Base-by-base conservation (phyloP, 92 coral and sea anemone species). In the Pocillopora grandis region DNA sequence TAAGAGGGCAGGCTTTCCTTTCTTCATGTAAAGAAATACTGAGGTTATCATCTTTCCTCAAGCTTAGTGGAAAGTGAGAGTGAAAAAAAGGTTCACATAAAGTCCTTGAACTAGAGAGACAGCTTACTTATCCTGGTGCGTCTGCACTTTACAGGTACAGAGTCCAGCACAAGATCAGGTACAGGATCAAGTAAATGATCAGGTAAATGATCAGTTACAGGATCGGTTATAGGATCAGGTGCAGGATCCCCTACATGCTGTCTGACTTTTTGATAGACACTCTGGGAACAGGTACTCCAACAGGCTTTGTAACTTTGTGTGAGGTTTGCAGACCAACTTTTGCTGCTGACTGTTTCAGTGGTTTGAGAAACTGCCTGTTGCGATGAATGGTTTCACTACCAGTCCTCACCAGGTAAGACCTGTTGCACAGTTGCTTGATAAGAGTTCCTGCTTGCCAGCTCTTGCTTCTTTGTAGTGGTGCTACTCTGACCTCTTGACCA, bases 31-130 rank as follows among this genome's bases (percentile, higher is more conserved):
- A 23, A 23, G 27, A 23, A 23, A 23, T 23, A 23, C 27, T 23
- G 27, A 23, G 27, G 27, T 23, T 23, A 23, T 23, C 27, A 23
- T 23, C 27, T 23, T 23, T 23, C 27, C 27, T 23, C 27, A 23
- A 23, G 27, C 27, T 23, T 23, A 23, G 27, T 23, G 27, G 27
- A 23, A 23, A 23, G 27, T 23, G 27, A 23, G 27, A 23, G 27
- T 23, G 27, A 23, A 23, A 23, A 23, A 23, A 23, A 23, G 7
- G 49, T 42, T 42, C 49, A 42, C 23, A 84, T 68, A 75, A 52
- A 84, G 77, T 84, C 88, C 71, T 84, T 84, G 23, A 84, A 76
- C 62, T 75, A 76, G 15, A 6, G 56, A 20, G 77, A 82, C 19
- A 76, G 75, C 19, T 64, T 56, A 20, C 76, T 23, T 17, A 75